phyloP scores from a whole-genome alignment of 2,113 vertebrate species.

The Syngnathoides biaculeatus region DNA sequence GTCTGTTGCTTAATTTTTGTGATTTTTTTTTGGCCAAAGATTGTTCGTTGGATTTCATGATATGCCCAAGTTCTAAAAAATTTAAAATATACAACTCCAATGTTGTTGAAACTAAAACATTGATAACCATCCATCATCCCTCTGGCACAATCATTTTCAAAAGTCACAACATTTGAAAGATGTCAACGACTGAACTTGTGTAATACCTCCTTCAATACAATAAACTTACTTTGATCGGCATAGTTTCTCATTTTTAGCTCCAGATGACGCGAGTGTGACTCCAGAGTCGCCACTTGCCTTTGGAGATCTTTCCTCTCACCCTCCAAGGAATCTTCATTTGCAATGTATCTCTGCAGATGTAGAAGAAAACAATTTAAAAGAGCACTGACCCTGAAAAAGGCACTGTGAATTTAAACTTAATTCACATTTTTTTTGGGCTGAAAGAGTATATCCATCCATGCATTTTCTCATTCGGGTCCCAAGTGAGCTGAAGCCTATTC shows the following conservation, averaged over 20 bases:
- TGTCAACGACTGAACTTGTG: background rate
- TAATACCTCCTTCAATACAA: background rate
- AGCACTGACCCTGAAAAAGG: background rate
- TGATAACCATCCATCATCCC: slow-evolving; percentile 6
- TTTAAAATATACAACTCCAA: too few relatives aligned
- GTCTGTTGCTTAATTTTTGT: background rate
- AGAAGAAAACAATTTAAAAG: background rate
- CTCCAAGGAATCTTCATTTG: slow-evolving; percentile 93
- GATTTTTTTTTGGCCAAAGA: background rate
- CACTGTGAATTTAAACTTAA: background rate
- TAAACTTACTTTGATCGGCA: slow-evolving; percentile 91
- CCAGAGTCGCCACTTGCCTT: slow-evolving; percentile 80
- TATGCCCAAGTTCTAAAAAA: background rate
- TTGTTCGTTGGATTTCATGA: background rate
- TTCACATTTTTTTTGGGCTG: background rate
- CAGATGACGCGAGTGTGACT: slow-evolving; percentile 89
- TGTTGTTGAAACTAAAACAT: background rate
- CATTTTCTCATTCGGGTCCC: too few relatives aligned
- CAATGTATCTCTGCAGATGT: slow-evolving; percentile 86
- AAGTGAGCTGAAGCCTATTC: too few relatives aligned
- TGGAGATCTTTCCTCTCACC: slow-evolving; percentile 97
- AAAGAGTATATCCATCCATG: background rate
- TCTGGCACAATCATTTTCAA: slow-evolving; percentile 16
- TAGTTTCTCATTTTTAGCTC: slow-evolving; percentile 95
- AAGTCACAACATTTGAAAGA: slow-evolving; percentile 35